These are phyloP conservation scores for Oncorhynchus masou DNA, from an alignment of 2,113 vertebrate species.

Conservation along the genomic window DNA sequence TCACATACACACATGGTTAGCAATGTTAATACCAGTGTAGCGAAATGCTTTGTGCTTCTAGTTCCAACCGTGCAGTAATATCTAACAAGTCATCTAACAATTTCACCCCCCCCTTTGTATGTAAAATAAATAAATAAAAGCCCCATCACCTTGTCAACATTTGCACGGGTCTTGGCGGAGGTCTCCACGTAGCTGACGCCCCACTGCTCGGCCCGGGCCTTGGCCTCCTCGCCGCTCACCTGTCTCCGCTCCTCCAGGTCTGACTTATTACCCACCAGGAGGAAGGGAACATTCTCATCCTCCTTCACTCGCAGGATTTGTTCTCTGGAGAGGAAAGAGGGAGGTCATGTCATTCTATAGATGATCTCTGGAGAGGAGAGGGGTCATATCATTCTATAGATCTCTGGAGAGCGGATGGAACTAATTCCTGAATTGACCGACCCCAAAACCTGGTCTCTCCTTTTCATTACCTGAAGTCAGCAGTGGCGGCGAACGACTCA, in stretches of 20 bases:
- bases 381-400: no score
- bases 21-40: no score
- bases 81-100: no score
- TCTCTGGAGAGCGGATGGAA: no score
- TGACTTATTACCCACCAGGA: slow-evolving; percentile 46
- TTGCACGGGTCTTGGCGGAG: not conserved
- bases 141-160: not conserved
- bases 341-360: no score
- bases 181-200: slow-evolving; percentile 1
- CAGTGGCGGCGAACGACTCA: slow-evolving; percentile 44
- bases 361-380: slow-evolving; percentile 3
- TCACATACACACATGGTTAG: no score
- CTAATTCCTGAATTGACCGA: no score
- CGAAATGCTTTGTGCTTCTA: no score
- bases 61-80: no score
- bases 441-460: not conserved
- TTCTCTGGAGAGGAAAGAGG: not conserved
- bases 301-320: slow-evolving; percentile 50
- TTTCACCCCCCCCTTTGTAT: no score
- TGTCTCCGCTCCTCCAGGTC: slow-evolving; percentile 46
- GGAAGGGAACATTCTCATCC: slow-evolving; percentile 44
- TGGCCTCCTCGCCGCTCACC: slow-evolving; percentile 39
- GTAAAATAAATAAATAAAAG: no score
- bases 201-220: not conserved
- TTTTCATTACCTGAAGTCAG: slow-evolving; percentile 35